These are phyloP conservation scores for Pomatostomus ruficeps DNA, from an alignment of 2,113 vertebrate genomes.

Conservation along the genomic window DNA sequence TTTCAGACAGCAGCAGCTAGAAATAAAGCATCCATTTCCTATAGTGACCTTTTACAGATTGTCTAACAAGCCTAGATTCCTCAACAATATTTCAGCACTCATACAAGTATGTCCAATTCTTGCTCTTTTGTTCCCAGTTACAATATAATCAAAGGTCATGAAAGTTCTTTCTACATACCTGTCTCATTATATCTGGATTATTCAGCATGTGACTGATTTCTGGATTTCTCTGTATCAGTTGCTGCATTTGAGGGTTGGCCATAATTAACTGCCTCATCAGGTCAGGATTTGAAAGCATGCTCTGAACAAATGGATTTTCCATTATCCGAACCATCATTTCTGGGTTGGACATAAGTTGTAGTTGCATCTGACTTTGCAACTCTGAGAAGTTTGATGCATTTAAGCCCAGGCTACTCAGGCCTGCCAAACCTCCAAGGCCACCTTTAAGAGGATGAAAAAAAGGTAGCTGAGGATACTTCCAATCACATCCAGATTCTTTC, in stretches of 20 bases:
- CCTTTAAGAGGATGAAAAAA: slow-evolving; percentile 61
- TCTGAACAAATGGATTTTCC: slow-evolving; percentile 85
- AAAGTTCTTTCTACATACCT: slow-evolving; percentile 54
- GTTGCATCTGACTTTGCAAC: slow-evolving; percentile 83
- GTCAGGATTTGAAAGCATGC: slow-evolving; percentile 83
- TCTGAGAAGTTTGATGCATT: slow-evolving; percentile 80
- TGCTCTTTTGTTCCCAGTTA: not conserved
- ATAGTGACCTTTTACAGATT: not conserved
- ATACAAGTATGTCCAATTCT: not conserved
- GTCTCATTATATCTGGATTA: not conserved
- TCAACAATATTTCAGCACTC: not conserved
- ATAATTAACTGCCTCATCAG: slow-evolving; percentile 83
- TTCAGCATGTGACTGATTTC: not conserved
- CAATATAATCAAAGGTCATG: not conserved
- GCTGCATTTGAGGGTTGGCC: slow-evolving; percentile 86
- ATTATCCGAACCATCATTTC: slow-evolving; percentile 87
- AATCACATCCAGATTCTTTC: not conserved
- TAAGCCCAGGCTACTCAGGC: slow-evolving; percentile 78
- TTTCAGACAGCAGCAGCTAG: not conserved
- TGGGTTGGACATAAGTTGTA: slow-evolving; percentile 82
- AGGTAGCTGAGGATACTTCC: not conserved
- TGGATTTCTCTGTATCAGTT: slow-evolving; percentile 76
- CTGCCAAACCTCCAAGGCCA: slow-evolving; percentile 77
- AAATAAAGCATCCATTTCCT: not conserved
- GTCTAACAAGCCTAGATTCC: not conserved